Base-by-base conservation (phyloP, 2,888 invertebrate genomes). In the Zhengitettix transpicula region DNA sequence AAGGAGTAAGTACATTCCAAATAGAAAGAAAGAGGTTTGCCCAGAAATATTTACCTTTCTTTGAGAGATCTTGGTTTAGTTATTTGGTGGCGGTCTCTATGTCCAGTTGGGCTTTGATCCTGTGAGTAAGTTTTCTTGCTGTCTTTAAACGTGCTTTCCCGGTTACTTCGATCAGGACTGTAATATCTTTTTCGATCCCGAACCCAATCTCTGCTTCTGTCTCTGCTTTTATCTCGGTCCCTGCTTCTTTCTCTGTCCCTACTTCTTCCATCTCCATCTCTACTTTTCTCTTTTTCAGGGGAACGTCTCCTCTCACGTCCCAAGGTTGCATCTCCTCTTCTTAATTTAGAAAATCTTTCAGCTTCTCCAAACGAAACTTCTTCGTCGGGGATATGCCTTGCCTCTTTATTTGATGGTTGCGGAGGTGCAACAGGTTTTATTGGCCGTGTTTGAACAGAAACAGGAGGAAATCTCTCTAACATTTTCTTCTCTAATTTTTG, bases 401-500 rank as follows among this genome's bases (percentile, higher is more conserved):
- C 64, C 54, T 63, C 61, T 52, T 63, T 58, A 1, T 16, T 56
- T 67, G 67, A 56, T 64, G 66, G 28, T 68, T 67, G 60, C 69
- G 52, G 66, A 68, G 68, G 65, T 58, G 60, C 66, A 47, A 54
- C 55, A 55, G 61, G 51, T 61, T 55, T 62, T 41, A 55, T 51
- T 52, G 64, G 64, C 40, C 65, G 58, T 51, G 69, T 55, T 9
- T 72, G 69, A 58, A 71, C 70, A 51, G 70, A 67, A 63, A 74
- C 75, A 67, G 81, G 76, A 65, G 83, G 77, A 75, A 80, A 80
- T 68, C 81, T 74, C 70, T 84, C 78, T 12, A 72, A 71, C 63
- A 86, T 71, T 74, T 83, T 86, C 67, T 83, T 84, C 69, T 94
- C 93, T 65, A 95, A 84, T 72, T 87, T 88, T 73, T 95, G 95